Base-by-base conservation (phyloP, 2,113 vertebrate species). In the Salvator merianae region DNA sequence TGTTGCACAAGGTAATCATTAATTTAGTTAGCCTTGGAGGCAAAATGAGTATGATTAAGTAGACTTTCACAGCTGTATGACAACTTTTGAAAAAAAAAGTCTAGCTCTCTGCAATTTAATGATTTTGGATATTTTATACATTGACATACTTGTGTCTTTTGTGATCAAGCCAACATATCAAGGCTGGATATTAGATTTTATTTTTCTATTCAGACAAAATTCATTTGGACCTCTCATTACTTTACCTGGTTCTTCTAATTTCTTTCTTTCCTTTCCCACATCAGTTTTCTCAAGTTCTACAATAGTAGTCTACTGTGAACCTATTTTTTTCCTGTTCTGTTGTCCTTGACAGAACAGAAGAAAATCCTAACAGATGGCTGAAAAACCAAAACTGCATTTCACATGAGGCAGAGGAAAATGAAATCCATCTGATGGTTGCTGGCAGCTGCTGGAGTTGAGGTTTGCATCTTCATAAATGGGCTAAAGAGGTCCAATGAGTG, bases 351-450 rank as follows among this genome's bases (percentile, higher is more conserved):
- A 95, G 94, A 88, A 79, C 90, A 66, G 32, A 88, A 73, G 75
- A 81, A 77, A 76, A 69, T 63, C 84, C n/a, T 50, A 68, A 71
- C 62, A 63, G 87, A 98, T 98, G 98, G 83, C 96, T 0, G 95
- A 40, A 16, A 98, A 96, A 85, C 96, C 96, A 62, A 96, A 96
- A 59, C 91, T 99, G 70, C 84, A 97, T 84, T 98, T 98, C 74
- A 93, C 95, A 7, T 93, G 96, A 0, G 97, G 96, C 14, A 97
- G 98, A 89, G 98, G 98, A 97, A 82, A 84, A 98, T 99, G 98
- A 98, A 99, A 87, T 96, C 98, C 26, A 93, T 98, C 72, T 95
- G 98, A 38, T 99, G 98, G 97, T 95, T 98, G 26, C 69, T 99
- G 79, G 94, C 98, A 6, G 95, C 95, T 32, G 97, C 97, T 1